Evolutionary conservation across 2,113 vertebrate genomes (phyloP), one percentile per base, ranked within the genome.

Genomic region (Petrocephalus microphthalmus): DNA sequence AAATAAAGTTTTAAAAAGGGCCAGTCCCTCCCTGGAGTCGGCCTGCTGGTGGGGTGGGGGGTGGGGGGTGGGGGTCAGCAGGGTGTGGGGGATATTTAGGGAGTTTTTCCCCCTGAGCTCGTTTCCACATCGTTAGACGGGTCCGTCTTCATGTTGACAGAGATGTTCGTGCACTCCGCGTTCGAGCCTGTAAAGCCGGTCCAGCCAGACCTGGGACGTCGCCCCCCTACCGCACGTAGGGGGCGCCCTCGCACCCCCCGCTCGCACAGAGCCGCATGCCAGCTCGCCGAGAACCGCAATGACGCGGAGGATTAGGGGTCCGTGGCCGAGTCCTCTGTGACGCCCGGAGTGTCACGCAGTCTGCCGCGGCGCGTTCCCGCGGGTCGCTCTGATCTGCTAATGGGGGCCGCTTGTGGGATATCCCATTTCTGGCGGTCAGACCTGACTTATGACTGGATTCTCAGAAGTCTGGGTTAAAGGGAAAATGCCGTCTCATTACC

Each of bases 1-100:
- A 88, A 11, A 89, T 90, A 85, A 85, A 47, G 56, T 87, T 74
- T 82, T 67, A 89, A 78, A 71, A 56, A 29, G 10, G 88, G 81
- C 47, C 42, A 42, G 42, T 3, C 42, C 42, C 42, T 42, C 42
- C 42, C 42, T 42, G 42, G 42, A 42, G 42, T n/a, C n/a, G n/a
- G n/a, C n/a, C n/a, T n/a, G n/a, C n/a, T n/a, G n/a, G 20, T 19
- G 11, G 54, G 56, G 19, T 8, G 74, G 87, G 88, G 85, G 37
- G 53, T 60, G 19, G 7, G 81, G 56, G 54, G 56, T 33, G 4
- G 8, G 20, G n/a, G 3, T 29, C 60, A 0, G n/a, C 7, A 5
- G 60, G 60, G 60, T 29, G 3, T 64, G n/a, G 11, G 57, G 60
- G 60, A 67, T 67, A 67, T 49, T 42, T 52, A 6, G 82, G 45